These are phyloP conservation scores for Cariama cristata DNA, from an alignment of 2,113 vertebrate species.

Conservation along the genomic window DNA sequence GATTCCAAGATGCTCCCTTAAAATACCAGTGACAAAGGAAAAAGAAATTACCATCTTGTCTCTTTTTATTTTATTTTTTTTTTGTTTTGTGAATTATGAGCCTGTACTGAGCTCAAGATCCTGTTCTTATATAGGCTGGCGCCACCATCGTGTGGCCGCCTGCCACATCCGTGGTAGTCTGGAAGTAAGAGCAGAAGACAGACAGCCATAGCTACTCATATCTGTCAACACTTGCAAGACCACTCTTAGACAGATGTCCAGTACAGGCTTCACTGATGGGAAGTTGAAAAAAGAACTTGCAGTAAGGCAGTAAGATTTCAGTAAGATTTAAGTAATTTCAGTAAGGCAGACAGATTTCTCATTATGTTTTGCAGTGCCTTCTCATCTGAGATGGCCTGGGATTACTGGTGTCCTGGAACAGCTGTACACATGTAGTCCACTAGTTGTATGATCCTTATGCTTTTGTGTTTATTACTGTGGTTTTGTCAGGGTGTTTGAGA, in stretches of 20 bases:
- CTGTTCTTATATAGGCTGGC: background rate
- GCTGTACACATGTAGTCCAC: background rate
- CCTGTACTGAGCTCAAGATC: background rate
- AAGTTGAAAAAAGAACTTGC: background rate
- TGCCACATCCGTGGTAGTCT: background rate
- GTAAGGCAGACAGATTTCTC: background rate
- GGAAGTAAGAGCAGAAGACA: background rate
- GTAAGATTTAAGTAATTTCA: background rate
- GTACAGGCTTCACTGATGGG: background rate
- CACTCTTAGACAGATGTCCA: background rate
- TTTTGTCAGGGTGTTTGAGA: background rate
- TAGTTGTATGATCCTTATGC: background rate
- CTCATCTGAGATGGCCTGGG: background rate
- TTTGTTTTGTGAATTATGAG: background rate
- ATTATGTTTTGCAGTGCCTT: background rate
- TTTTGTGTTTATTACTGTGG: background rate
- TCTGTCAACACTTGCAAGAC: background rate
- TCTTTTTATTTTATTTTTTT: background rate
- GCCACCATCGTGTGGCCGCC: too few species aligned
- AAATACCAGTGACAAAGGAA: background rate
- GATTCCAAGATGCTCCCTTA: background rate
- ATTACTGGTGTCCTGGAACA: background rate
- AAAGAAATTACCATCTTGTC: background rate
- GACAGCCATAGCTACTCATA: rapidly evolving
- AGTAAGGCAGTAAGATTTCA: background rate